A percentile compares a stretch with the other conserved stretches of the same genome.
Evolutionary conservation across 2,888 invertebrate species (phyloP).

Genomic region (Oasisia sp.): DNA sequence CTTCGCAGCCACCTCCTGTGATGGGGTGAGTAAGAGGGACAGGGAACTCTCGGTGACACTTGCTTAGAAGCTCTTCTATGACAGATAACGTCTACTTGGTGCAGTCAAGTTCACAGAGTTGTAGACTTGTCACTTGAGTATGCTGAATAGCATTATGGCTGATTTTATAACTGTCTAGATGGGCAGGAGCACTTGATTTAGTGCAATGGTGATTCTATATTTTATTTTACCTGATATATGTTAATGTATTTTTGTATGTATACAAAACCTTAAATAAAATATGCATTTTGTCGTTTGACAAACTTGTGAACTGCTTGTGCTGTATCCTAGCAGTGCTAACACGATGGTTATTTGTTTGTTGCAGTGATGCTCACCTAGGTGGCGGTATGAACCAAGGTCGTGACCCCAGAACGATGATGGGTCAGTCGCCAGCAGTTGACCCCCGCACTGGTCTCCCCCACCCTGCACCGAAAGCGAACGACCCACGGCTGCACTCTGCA

Average conservation of each 20-base stretch:
- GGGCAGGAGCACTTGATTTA: neutral
- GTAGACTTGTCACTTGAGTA: too few species aligned
- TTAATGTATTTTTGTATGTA: neutral
- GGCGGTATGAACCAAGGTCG: conserved; percentile 1
- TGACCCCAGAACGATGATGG: conserved; percentile 22
- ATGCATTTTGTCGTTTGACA: too few species aligned
- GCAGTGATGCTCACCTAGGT: conserved; percentile 18
- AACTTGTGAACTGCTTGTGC: neutral
- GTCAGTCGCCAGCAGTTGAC: conserved; percentile 19
- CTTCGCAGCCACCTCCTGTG: neutral
- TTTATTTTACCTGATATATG: neutral
- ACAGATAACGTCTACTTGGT: too few species aligned
- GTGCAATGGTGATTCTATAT: neutral
- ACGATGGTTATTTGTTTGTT: neutral
- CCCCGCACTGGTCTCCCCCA: conserved; percentile 19
- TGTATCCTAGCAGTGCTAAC: neutral
- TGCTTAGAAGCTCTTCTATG: neutral
- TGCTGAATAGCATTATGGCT: neutral
- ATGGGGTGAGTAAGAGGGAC: neutral
- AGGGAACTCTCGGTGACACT: neutral
- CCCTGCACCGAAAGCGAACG: neutral
- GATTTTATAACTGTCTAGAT: neutral
- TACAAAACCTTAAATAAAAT: neutral
- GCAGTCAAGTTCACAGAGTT: too few species aligned
- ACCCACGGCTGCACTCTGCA: neutral